Evolutionary conservation across 2,888 invertebrate genomes (phyloP).

Genomic region (Heliothis peltigera): DNA sequence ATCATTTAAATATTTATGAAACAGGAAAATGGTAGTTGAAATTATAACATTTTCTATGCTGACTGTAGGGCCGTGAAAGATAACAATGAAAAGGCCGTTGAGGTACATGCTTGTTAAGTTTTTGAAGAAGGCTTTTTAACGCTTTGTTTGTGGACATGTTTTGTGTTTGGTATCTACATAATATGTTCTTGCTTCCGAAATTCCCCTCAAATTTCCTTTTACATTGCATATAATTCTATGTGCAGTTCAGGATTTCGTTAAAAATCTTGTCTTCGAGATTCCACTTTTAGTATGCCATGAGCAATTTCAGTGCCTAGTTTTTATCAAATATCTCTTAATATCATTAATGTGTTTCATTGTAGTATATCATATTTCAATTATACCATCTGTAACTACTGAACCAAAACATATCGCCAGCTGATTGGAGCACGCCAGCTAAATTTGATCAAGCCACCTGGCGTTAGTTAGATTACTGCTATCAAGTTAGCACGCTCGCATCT

Average conservation of each 20-base stretch:
- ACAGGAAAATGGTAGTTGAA: not conserved
- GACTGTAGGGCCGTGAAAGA: not conserved
- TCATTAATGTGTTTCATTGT: too few species aligned
- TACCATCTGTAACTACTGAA: not conserved
- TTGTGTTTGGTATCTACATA: not conserved
- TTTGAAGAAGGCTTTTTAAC: not conserved
- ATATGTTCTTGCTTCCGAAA: not conserved
- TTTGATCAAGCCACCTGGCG: slow-evolving; percentile 20
- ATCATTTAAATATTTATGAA: not conserved
- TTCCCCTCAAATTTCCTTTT: too few species aligned
- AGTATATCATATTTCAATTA: too few species aligned
- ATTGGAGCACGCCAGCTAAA: slow-evolving; percentile 26
- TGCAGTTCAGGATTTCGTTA: too few species aligned
- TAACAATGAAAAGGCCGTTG: not conserved
- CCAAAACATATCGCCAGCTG: not conserved
- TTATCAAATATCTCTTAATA: too few species aligned
- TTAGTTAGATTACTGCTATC: slow-evolving; percentile 50
- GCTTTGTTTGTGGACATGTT: not conserved
- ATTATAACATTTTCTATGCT: not conserved
- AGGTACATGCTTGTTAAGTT: not conserved
- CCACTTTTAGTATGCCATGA: too few species aligned
- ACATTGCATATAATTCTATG: too few species aligned
- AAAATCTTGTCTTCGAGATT: too few species aligned
- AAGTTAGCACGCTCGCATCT: slow-evolving; percentile 43
- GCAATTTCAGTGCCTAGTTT: too few species aligned